A percentile compares a stretch with the other conserved stretches of the same genome.
Conservation (phyloP, 2,797 vertebrate genomes). For the Silurus lanzhouensis region DNA sequence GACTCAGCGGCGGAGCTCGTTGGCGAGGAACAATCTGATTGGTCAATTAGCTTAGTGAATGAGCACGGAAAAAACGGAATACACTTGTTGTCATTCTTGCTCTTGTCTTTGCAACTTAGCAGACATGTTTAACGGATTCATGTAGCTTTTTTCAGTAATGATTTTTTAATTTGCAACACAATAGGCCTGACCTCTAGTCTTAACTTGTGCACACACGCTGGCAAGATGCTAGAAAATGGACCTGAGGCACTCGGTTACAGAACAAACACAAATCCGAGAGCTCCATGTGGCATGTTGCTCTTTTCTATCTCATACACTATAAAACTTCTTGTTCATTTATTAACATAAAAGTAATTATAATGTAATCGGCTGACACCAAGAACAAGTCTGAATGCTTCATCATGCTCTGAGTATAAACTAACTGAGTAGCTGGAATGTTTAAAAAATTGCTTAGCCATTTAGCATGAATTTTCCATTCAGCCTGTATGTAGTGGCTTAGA, state of each 20-base stretch:
- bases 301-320: not conserved
- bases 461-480: not conserved
- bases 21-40: too few relatives aligned
- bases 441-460: not conserved
- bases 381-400: not conserved
- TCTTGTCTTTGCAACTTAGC: too few relatives aligned
- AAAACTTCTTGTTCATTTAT: not conserved
- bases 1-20: too few relatives aligned
- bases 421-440: not conserved
- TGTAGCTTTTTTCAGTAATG: too few relatives aligned
- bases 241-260: not conserved
- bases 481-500: not conserved
- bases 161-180: too few relatives aligned
- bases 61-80: too few relatives aligned
- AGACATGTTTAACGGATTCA: too few relatives aligned
- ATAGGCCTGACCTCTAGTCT: too few relatives aligned
- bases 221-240: not conserved
- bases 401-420: not conserved
- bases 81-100: too few relatives aligned
- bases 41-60: too few relatives aligned
- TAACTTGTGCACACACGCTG: not conserved
- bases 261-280: not conserved
- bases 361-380: not conserved
- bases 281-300: not conserved
- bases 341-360: slow-evolving; percentile 1